These are phyloP conservation scores for Sipha flava DNA, from an alignment of 1,140 invertebrate genomes.

Conservation along the genomic window DNA sequence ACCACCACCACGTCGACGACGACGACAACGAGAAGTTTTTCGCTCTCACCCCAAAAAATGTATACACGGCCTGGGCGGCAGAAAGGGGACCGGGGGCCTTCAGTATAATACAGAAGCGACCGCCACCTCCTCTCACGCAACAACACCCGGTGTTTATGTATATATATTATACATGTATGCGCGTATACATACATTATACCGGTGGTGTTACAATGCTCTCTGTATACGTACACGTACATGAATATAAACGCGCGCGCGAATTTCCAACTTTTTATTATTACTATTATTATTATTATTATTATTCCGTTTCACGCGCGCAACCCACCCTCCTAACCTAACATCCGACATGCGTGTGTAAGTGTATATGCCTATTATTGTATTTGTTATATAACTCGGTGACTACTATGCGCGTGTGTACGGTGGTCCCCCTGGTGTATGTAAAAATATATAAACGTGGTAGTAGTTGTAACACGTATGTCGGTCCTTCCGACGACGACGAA, in stretches of 20 bases:
- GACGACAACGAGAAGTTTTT: background rate
- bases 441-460: background rate
- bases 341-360: background rate
- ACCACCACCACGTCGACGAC: background rate
- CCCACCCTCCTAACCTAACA: background rate
- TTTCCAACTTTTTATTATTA: constrained; percentile 2
- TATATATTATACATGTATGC: background rate
- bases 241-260: background rate
- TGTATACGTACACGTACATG: too few relatives aligned
- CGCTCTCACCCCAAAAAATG: background rate
- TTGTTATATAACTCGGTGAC: constrained; percentile 4
- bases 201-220: constrained; percentile 1
- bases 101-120: background rate
- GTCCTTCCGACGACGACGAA: background rate
- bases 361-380: constrained; percentile 15
- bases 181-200: background rate
- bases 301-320: constrained; percentile 11
- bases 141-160: background rate
- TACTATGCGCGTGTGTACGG: background rate
- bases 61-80: background rate
- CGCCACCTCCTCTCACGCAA: background rate
- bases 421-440: background rate
- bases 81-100: background rate
- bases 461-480: background rate
- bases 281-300: background rate